Conservation (phyloP, 2,888 invertebrate species). For the Xylocampa areola region DNA sequence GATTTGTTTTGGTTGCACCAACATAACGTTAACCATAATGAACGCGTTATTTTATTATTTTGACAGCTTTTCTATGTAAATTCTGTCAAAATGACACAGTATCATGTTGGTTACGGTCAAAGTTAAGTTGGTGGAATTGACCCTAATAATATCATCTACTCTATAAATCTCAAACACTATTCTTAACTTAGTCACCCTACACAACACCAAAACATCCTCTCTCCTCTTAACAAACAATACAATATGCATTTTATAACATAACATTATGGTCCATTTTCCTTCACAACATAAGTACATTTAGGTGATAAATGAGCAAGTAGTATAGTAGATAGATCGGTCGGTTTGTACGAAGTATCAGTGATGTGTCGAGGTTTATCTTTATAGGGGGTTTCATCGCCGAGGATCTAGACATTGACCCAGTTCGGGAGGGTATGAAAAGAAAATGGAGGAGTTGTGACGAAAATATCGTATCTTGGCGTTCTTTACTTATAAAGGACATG, state of each 20-base stretch:
- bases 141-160: neutral
- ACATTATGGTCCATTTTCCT: constrained; percentile 44
- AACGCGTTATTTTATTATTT: no score
- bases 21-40: no score
- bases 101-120: no score
- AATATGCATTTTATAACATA: constrained; percentile 37
- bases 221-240: constrained; percentile 4
- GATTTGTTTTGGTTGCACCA: no score
- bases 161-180: constrained; percentile 11
- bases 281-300: constrained; percentile 13
- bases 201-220: constrained; percentile 7
- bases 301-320: constrained; percentile 39
- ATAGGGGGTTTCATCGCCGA: constrained; percentile 37
- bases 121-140: no score
- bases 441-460: constrained; percentile 9
- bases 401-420: constrained; percentile 42
- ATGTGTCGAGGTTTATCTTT: constrained; percentile 51
- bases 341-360: constrained; percentile 32
- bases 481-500: neutral
- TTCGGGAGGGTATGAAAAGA: constrained; percentile 16
- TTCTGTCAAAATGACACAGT: no score
- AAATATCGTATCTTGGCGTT: constrained; percentile 13
- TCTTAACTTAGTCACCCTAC: constrained; percentile 29
- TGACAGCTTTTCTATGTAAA: no score
- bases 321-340: constrained; percentile 29